These are phyloP conservation scores for Peromyscus aztecus DNA, from an alignment of 2,797 vertebrate genomes.

Conservation along the genomic window DNA sequence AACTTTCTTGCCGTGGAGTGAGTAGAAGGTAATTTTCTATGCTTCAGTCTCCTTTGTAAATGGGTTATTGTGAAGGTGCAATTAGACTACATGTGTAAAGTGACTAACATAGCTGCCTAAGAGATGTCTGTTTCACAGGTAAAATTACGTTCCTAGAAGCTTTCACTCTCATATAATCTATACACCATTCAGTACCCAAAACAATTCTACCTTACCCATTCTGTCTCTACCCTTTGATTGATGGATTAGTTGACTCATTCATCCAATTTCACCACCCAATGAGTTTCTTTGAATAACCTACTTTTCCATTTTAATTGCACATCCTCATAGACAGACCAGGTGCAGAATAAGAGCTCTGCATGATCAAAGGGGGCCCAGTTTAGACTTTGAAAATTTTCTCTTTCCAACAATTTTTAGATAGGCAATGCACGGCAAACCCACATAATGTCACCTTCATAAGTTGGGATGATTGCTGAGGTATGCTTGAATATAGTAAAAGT, in stretches of 20 bases:
- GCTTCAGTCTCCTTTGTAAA: not conserved
- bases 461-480: conserved; percentile 10
- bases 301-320: conserved; percentile 30
- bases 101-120: not conserved
- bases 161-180: conserved; percentile 23
- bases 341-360: not conserved
- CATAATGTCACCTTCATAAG: not conserved
- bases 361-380: not conserved
- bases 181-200: not conserved
- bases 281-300: not conserved
- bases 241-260: not conserved
- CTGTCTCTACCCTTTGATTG: not conserved
- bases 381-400: conserved; percentile 14
- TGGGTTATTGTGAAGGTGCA: not conserved
- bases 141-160: conserved; percentile 7
- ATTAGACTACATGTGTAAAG: not conserved
- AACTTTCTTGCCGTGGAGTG: not conserved
- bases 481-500: conserved; percentile 36
- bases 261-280: conserved; percentile 3
- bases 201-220: conserved; percentile 1
- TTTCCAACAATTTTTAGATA: not conserved
- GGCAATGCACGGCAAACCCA: not conserved
- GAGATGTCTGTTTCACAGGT: not conserved
- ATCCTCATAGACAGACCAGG: not conserved
- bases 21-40: conserved; percentile 20